A percentile compares a stretch with the other conserved stretches of the same genome.
These are phyloP conservation scores for Aphelenchoides bicaudatus DNA, from an alignment of 2,888 invertebrate genomes.

Conservation along the genomic window DNA sequence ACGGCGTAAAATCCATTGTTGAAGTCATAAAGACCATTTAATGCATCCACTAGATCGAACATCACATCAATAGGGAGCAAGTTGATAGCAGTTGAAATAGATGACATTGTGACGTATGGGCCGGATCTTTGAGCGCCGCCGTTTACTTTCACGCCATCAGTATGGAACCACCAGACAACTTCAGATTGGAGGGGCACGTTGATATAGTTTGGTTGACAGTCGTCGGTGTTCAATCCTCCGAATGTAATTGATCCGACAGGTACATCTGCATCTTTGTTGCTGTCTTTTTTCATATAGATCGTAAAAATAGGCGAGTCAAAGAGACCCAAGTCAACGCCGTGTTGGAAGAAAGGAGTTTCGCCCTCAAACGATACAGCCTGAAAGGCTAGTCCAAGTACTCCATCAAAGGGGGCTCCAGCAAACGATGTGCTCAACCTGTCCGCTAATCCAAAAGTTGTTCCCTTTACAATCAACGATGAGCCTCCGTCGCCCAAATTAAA, in stretches of 20 bases:
- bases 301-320: slow-evolving; percentile 1
- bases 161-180: slow-evolving; percentile 7
- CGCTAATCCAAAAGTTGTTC: background rate
- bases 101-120: background rate
- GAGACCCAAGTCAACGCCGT: background rate
- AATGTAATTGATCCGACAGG: slow-evolving; percentile 1
- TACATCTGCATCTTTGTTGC: background rate
- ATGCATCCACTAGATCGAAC: background rate
- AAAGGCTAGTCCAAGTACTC: slow-evolving; percentile 1
- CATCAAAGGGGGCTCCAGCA: slow-evolving; percentile 2
- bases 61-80: background rate
- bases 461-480: background rate
- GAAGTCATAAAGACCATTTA: background rate
- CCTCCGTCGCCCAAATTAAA: background rate
- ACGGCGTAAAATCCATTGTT: background rate
- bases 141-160: background rate
- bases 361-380: background rate
- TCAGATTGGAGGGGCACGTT: background rate
- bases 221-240: slow-evolving; percentile 31
- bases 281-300: background rate
- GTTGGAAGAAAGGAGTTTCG: slow-evolving; percentile 1
- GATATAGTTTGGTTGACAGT: background rate
- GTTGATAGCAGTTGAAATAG: background rate
- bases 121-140: background rate
- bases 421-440: slow-evolving; percentile 2